These are phyloP conservation scores for Apis florea DNA, from an alignment of 1,140 invertebrate genomes.

Conservation along the genomic window DNA sequence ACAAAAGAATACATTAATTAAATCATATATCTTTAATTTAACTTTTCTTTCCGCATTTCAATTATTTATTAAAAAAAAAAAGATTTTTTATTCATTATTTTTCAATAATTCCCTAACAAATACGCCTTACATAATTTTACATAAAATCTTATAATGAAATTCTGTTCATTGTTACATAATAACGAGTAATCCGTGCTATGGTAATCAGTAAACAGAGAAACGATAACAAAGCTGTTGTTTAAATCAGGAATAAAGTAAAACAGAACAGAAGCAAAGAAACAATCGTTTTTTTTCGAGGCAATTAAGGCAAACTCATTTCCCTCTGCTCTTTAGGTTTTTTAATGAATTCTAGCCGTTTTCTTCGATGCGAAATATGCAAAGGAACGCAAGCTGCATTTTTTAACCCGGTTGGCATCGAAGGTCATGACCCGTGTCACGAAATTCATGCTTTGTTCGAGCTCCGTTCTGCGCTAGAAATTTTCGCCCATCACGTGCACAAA, in stretches of 20 bases:
- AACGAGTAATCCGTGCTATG: background rate
- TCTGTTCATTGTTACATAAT: background rate
- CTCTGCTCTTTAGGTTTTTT: too few species aligned
- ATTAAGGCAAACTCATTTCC: background rate
- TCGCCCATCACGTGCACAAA: conserved; percentile 48
- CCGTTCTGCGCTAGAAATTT: conserved; percentile 26
- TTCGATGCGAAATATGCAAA: background rate
- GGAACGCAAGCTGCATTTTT: background rate
- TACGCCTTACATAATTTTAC: background rate
- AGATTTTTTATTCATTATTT: background rate
- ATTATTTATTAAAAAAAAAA: background rate
- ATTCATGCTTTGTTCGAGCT: conserved; percentile 5
- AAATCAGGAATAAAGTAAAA: background rate
- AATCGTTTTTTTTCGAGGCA: conserved; percentile 12
- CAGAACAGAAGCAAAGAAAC: background rate
- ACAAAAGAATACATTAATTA: conserved; percentile 55
- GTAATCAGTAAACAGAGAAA: background rate
- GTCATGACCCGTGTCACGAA: conserved; percentile 8
- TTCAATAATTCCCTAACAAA: background rate
- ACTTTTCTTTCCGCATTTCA: background rate
- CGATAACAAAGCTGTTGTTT: background rate
- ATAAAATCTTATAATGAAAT: conserved; percentile 7
- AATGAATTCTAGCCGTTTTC: background rate
- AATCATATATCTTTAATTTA: background rate
- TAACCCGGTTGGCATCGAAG: background rate